A percentile compares a stretch with the other conserved stretches of the same genome.
Evolutionary conservation across 2,888 invertebrate species (phyloP).

Genomic region (Tipula unca): DNA sequence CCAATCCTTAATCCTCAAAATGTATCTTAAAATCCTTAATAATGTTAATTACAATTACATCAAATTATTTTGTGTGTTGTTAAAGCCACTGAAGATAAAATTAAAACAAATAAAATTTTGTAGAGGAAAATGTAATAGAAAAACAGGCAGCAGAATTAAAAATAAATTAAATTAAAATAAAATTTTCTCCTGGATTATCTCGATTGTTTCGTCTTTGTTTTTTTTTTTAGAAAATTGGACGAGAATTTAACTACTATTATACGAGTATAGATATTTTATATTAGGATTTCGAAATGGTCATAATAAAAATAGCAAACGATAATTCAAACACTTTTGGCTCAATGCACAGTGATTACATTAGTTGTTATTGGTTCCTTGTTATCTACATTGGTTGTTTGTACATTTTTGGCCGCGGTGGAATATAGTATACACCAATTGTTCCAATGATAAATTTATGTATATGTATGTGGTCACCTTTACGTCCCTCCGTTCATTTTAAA

Average conservation of each 20-base stretch:
- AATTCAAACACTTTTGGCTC: neutral
- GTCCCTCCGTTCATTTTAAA: neutral
- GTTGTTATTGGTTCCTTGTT: neutral
- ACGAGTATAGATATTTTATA: neutral
- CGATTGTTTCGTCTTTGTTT: neutral
- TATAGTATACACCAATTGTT: neutral
- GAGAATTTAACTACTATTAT: neutral
- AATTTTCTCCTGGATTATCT: neutral
- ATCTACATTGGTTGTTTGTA: neutral
- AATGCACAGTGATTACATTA: neutral
- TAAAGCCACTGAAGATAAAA: neutral
- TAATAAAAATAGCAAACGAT: neutral
- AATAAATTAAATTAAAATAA: neutral
- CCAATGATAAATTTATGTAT: neutral
- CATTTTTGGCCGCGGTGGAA: too few species aligned
- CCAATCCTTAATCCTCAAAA: neutral
- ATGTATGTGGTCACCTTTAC: neutral
- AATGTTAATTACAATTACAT: neutral
- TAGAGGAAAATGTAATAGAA: neutral
- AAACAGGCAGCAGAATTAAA: slow-evolving; percentile 3
- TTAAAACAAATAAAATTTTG: neutral
- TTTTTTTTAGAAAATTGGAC: neutral
- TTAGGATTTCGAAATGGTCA: neutral
- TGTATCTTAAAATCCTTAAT: neutral
- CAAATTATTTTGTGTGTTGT: neutral